Evolutionary conservation across 1,140 invertebrate genomes (phyloP), one percentile per base, ranked within the genome.

Genomic region (Leptinotarsa lineolata): DNA sequence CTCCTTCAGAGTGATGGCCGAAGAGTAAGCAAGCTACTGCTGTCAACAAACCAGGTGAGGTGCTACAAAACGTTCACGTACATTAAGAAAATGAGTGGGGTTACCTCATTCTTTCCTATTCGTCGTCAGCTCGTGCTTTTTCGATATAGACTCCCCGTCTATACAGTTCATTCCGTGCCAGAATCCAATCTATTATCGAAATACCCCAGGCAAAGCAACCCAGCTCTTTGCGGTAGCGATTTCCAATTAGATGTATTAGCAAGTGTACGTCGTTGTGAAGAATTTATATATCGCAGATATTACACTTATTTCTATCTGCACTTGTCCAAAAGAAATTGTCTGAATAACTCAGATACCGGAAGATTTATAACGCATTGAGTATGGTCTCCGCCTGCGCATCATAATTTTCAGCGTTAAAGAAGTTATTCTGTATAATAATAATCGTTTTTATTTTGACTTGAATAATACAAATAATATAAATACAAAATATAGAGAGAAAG

Each of bases 241-340:
- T 77, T 77, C 73, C 76, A 77, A 77, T 77, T 77, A 77, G 76
- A 77, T 77, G 76, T 74, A 74, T 77, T 77, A 77, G 72, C 74
- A 77, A 77, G 74, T 71, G 73, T 74, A 44, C 67, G 74, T 77
- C 76, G 70, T 70, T 70, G 24, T 61, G 18, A 15, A 48, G 24
- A 67, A 77, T 77, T 77, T 77, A 77, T 75, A 70, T 74, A 69
- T 30, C 15, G 24, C n/a, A 54, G 68, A 69, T 69, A 69, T 24
- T 69, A 59, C 45, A 69, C 68, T 69, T 59, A 69, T 69, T 69
- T 30, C 54, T 48, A 59, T 69, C 54, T 48, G 30, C 68, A 24
- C 54, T n/a, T 13, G 15, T 66, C 54, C 68, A 48, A 22, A 22
- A 48, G 45, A 68, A 44, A 68, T 68, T 46, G 20, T 18, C n/a